Base-by-base conservation (phyloP, 2,888 invertebrate genomes). In the Meganola albula region DNA sequence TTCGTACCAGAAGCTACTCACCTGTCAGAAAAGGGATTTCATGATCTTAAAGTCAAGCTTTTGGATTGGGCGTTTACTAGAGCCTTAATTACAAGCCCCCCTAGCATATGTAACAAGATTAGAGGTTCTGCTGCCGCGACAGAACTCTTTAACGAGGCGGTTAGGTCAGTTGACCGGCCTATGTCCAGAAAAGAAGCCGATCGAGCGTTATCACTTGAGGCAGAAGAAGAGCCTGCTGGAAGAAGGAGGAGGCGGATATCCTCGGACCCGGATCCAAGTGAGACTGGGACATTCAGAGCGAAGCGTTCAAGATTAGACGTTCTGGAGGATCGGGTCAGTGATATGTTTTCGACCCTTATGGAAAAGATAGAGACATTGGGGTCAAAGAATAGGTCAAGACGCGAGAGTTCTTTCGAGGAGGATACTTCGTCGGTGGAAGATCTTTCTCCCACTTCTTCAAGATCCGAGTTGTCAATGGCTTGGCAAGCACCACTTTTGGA, bases 71-170 rank as follows among this genome's bases (percentile, higher is more conserved):
- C 27, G 2, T 37, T 46, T 10, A 37, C 39, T 5, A 30, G 43
- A 28, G 37, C 31, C 0, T 31, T 44, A 1, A 39, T 47, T 6
- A 24, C 35, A 0, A 34, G 44, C 12, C 44, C 44, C 18, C 39
- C 45, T 7, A 28, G 37, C 0, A 10, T 43, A 7, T 26, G 34
- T 10, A 37, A 40, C 21, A 37, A 30, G 16, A 38, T 44, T 1
- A 34, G 38, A 12, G 40, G 35, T 1, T 42, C 44, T 0, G 40
- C 44, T 1, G 37, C 37, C 9, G 32, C 34, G 16, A 39, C 40
- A 0, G 44, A 44, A 7, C 9, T 37, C 6, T 35, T 46, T 18
- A 37, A 37, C 4, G 27, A 28, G 18, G 33, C 42, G 3, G 10
- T 40, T 8, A 22, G 2, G 13, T 12, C 20, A 27, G n/a, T n/a